Conservation (phyloP, 2,113 vertebrate species). For the Saccopteryx leptura region DNA sequence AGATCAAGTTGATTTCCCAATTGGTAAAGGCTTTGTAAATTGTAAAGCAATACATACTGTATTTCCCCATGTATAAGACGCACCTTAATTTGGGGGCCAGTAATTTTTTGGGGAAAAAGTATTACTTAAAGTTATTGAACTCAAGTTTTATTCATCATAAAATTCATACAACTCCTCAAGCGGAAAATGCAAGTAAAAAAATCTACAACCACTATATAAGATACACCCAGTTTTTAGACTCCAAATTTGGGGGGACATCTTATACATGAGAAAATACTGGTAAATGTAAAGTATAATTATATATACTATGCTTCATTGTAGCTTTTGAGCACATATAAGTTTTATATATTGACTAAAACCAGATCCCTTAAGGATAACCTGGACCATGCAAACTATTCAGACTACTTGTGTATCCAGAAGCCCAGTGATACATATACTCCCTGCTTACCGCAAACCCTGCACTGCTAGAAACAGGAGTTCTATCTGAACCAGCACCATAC, state of each 20-base stretch:
- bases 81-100: no score
- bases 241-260: no score
- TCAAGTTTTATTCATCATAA: no score
- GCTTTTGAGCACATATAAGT: neutral
- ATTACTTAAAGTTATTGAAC: no score
- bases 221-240: no score
- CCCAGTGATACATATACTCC: neutral
- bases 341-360: neutral
- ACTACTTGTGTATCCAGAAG: neutral
- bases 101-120: no score
- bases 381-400: neutral
- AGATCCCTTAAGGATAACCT: neutral
- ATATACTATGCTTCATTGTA: neutral
- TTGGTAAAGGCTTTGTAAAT: neutral
- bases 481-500: neutral
- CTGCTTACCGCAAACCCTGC: neutral
- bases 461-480: neutral
- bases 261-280: no score
- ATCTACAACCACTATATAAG: no score
- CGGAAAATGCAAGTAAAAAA: no score
- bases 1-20: conserved; percentile 29
- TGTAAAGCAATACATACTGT: neutral
- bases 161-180: no score
- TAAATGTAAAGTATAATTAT: conserved; percentile 8
- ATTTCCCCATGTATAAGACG: no score